Evolutionary conservation across 2,888 invertebrate genomes (phyloP).

Genomic region (Carabus problematicus): DNA sequence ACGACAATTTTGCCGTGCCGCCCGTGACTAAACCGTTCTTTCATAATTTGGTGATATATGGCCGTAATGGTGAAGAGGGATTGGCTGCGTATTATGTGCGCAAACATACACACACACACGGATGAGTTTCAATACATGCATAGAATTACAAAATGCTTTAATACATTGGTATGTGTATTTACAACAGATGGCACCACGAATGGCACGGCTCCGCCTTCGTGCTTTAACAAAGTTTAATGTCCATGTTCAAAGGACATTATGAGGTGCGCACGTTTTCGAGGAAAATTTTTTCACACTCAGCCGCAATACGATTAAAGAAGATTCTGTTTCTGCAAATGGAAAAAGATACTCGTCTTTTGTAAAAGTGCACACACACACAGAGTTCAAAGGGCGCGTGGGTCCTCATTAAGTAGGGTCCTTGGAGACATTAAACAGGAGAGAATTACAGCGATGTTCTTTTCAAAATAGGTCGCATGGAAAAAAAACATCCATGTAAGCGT

Average conservation of each 20-base stretch:
- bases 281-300: background rate
- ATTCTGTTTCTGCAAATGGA: conserved; percentile 1
- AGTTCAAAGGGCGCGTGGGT: conserved; percentile 8
- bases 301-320: conserved; percentile 17
- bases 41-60: background rate
- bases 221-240: conserved; percentile 39
- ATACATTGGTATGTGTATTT: conserved; percentile 1
- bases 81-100: background rate
- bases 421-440: background rate
- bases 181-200: conserved; percentile 34
- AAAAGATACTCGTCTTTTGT: conserved; percentile 6
- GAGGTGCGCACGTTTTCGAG: background rate
- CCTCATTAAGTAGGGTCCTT: background rate
- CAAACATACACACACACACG: background rate
- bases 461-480: conserved; percentile 2
- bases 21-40: too few relatives aligned
- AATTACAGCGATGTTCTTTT: conserved; percentile 6
- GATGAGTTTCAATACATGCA: too few relatives aligned
- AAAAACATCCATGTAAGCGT: conserved; percentile 10
- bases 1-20: too few relatives aligned
- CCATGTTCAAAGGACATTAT: conserved; percentile 10
- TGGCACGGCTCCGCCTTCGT: conserved; percentile 33
- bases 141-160: background rate
- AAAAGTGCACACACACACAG: background rate
- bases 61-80: background rate